Evolutionary conservation across 2,888 invertebrate species (phyloP).

Genomic region (Doris montereyensis): DNA sequence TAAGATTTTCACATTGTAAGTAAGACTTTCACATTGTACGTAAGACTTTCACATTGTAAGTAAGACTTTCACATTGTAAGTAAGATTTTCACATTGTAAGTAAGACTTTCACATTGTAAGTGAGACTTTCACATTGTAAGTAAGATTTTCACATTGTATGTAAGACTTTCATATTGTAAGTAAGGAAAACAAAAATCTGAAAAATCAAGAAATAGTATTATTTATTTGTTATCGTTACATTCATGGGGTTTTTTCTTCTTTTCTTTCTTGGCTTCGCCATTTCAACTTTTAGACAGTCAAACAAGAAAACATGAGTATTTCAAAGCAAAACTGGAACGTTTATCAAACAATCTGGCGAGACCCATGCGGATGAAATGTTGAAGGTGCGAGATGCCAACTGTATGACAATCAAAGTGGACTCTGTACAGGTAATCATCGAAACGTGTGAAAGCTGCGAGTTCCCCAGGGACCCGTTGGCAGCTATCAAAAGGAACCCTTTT

Average conservation of each 20-base stretch:
- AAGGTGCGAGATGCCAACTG: conserved; percentile 38
- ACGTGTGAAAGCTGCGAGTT: too few relatives aligned
- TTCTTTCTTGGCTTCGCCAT: conserved; percentile 3
- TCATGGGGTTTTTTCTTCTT: conserved; percentile 7
- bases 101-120: too few relatives aligned
- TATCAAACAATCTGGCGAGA: conserved; percentile 32
- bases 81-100: too few relatives aligned
- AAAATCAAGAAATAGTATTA: not conserved
- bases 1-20: too few relatives aligned
- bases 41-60: too few relatives aligned
- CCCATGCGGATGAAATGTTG: conserved; percentile 22
- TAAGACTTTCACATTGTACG: too few relatives aligned
- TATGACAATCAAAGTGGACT: conserved; percentile 29
- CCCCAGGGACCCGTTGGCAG: not conserved
- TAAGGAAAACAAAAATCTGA: too few relatives aligned
- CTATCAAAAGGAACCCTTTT: too few relatives aligned
- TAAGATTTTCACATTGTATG: too few relatives aligned
- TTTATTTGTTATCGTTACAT: not conserved
- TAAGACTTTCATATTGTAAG: too few relatives aligned
- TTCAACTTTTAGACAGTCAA: conserved; percentile 34
- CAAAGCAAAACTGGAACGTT: conserved; percentile 37
- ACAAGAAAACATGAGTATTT: conserved; percentile 33
- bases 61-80: too few relatives aligned
- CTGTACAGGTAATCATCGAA: conserved; percentile 38
- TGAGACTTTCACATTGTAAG: too few relatives aligned